These are phyloP conservation scores for Microplitis mediator DNA, from an alignment of 1,140 invertebrate genomes.

Conservation along the genomic window DNA sequence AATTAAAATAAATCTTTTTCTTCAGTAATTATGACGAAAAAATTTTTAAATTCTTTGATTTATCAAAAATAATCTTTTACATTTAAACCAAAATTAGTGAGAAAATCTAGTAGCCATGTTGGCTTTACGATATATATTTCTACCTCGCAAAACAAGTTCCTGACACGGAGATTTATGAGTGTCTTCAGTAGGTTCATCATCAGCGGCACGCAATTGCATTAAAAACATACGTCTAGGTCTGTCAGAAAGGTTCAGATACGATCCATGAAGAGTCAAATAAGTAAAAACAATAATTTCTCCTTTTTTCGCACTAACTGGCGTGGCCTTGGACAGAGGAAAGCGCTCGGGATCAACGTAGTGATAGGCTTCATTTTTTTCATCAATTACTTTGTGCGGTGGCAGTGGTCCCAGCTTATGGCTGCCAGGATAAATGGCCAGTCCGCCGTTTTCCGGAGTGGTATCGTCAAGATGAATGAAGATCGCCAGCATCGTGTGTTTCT, in stretches of 20 bases:
- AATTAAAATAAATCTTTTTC: neutral
- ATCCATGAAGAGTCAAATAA: slow-evolving; percentile 68
- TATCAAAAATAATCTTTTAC: neutral
- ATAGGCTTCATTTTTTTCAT: slow-evolving; percentile 56
- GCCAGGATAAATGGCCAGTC: slow-evolving; percentile 68
- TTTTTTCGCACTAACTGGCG: slow-evolving; percentile 62
- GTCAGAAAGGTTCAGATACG: slow-evolving; percentile 64
- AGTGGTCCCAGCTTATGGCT: slow-evolving; percentile 69
- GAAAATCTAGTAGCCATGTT: slow-evolving; percentile 53
- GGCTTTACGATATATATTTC: slow-evolving; percentile 55
- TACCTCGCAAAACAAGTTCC: slow-evolving; percentile 61
- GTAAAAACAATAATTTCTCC: slow-evolving; percentile 69
- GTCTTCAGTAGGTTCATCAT: slow-evolving; percentile 62
- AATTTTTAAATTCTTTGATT: neutral
- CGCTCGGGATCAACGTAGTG: slow-evolving; percentile 66
- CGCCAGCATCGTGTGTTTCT: slow-evolving; percentile 68
- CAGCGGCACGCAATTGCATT: slow-evolving; percentile 63
- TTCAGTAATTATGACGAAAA: neutral
- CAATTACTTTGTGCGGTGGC: slow-evolving; percentile 57
- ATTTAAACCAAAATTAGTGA: slow-evolving; percentile 29
- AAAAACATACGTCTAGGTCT: slow-evolving; percentile 66
- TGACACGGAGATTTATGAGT: slow-evolving; percentile 63
- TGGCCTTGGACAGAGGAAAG: slow-evolving; percentile 65
- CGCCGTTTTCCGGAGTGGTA: slow-evolving; percentile 67
- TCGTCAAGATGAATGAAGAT: slow-evolving; percentile 69